Evolutionary conservation across 2,888 invertebrate genomes (phyloP), one percentile per base, ranked within the genome.

Genomic region (Conchocele bisecta): DNA sequence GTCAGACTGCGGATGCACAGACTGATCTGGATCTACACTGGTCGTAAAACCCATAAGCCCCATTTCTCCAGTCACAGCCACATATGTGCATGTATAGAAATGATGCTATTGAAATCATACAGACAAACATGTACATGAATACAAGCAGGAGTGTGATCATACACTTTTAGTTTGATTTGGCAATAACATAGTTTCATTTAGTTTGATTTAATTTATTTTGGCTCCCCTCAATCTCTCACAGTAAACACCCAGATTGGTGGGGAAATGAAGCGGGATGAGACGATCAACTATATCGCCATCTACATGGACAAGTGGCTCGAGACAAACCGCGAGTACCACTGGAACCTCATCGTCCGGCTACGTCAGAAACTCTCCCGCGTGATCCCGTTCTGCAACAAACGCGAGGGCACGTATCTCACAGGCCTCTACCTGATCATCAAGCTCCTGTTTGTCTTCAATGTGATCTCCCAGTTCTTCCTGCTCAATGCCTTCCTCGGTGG

Each of bases 281-380:
- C 83, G 29, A 79, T 87, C 35, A 61, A 70, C 6, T 82, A 85
- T 48, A 86, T 87, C 20, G 81, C 84, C 17, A n/a, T 56, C 17
- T 83, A 81, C 73, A 77, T 87, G 58, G 85, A 87, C 75, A 63
- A 85, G 17, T 87, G 87, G 87, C 72, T 87, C 48, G 85, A 86
- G 48, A 78, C 84, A 6, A 86, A 86, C 57, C 73, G 86, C 15
- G 83, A 86, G 64, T 86, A 86, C 65, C 77, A 82, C 33, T 86
- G 79, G 75, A 86, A 86, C 74, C 72, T 81, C 28, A 59, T 86
- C 35, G 83, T 86, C 4, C 79, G 87, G 41, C 70, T 86, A 51
- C 77, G 84, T 11, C 86, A 86, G 54, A 79, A 79, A 48, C 57
- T 75, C 7, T 81, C 84, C 22, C 64, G 79, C 22, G 50, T 86